phyloP scores from a whole-genome alignment of 2,888 invertebrate species.

The Ceraclea dissimilis region DNA sequence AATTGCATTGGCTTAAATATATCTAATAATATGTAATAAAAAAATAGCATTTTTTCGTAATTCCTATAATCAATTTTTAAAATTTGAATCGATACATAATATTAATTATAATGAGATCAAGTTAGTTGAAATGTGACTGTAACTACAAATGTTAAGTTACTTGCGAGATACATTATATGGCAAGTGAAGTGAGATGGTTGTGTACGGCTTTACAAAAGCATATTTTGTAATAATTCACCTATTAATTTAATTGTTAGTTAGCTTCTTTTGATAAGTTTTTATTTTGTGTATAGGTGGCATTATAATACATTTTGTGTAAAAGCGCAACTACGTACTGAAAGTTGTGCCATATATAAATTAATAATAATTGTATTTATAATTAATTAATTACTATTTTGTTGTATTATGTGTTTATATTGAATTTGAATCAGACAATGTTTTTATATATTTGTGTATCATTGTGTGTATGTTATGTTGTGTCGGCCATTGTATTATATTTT shows the following conservation, averaged over 20 bases:
- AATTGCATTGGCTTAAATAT: too few species aligned
- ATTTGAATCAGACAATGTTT: neutral
- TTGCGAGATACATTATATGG: neutral
- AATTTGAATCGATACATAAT: too few species aligned
- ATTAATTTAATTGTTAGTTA: constrained; percentile 22
- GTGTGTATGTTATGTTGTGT: neutral
- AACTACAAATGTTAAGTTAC: neutral
- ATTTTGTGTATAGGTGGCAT: constrained; percentile 15
- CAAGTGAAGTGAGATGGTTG: constrained; percentile 23
- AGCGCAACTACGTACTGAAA: constrained; percentile 24
- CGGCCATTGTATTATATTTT: constrained; percentile 14
- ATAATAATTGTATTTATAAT: too few species aligned
- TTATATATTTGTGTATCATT: neutral
- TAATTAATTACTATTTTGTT: constrained; percentile 4
- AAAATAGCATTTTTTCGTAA: too few species aligned
- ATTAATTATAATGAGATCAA: constrained; percentile 5
- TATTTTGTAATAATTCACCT: constrained; percentile 21
- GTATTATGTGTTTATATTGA: constrained; percentile 2
- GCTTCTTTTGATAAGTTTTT: constrained; percentile 10
- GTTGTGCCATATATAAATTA: constrained; percentile 22
- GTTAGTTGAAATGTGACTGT: neutral
- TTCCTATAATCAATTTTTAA: too few species aligned
- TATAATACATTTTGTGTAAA: constrained; percentile 6
- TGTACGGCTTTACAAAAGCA: constrained; percentile 25
- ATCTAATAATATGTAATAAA: too few species aligned